phyloP scores from a whole-genome alignment of 2,797 vertebrate species.

The Denticeps clupeoides region DNA sequence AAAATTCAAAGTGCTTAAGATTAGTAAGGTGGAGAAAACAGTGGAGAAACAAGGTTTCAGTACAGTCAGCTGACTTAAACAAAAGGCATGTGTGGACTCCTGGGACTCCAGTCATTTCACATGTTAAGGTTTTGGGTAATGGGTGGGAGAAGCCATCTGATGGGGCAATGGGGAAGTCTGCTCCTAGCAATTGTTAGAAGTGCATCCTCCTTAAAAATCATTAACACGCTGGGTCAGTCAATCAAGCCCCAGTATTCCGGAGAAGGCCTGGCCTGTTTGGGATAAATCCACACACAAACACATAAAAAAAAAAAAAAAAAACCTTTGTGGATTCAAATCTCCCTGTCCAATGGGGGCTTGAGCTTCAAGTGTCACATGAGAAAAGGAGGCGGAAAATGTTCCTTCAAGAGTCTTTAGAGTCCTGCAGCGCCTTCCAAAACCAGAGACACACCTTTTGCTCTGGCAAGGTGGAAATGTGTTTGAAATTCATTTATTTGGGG shows the following conservation, averaged over 20 bases:
- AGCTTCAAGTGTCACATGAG: constrained; percentile 11
- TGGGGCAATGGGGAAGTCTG: too few relatives aligned
- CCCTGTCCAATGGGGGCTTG: background rate
- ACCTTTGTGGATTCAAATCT: constrained; percentile 6
- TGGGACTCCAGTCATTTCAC: constrained; percentile 9
- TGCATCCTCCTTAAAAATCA: constrained; percentile 7
- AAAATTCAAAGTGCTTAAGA: constrained; percentile 66
- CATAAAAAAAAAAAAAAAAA: constrained; percentile 9
- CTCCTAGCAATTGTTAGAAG: too few relatives aligned
- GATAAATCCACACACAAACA: constrained; percentile 1
- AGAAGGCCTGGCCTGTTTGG: background rate
- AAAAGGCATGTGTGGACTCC: constrained; percentile 5
- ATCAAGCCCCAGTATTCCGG: constrained; percentile 13
- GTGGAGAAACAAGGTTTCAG: constrained; percentile 30
- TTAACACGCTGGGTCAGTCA: constrained; percentile 3
- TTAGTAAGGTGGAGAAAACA: constrained; percentile 48
- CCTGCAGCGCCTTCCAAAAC: too few relatives aligned
- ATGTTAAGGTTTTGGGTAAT: constrained; percentile 8
- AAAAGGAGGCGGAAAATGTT: too few relatives aligned
- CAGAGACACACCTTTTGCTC: too few relatives aligned
- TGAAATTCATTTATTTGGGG: constrained; percentile 23
- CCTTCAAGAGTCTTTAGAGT: too few relatives aligned
- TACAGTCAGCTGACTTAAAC: constrained; percentile 46
- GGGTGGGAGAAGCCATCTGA: too few relatives aligned
- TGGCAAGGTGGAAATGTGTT: too few relatives aligned